A percentile compares a stretch with the other conserved stretches of the same genome.
These are phyloP conservation scores for Nothoprocta pentlandii DNA, from an alignment of 2,113 vertebrate species.

Conservation along the genomic window DNA sequence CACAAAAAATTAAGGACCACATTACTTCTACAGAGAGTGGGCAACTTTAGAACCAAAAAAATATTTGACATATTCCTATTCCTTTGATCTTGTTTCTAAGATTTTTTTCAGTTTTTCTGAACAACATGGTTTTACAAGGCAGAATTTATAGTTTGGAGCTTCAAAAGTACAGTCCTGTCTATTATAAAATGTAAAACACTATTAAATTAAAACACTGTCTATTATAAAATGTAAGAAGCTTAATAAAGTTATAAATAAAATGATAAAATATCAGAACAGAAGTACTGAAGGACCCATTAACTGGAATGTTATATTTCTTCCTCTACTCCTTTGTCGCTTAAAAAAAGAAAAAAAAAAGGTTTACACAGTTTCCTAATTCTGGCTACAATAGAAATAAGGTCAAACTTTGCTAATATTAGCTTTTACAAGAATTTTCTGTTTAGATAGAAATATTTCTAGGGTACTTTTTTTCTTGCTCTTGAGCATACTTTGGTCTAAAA, in stretches of 20 bases:
- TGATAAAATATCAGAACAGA: background rate
- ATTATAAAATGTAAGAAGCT: background rate
- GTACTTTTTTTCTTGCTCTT: background rate
- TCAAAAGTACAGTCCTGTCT: background rate
- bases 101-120: background rate
- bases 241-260: background rate
- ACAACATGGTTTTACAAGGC: background rate
- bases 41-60: background rate
- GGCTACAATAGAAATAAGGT: background rate
- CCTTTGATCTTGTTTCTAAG: background rate
- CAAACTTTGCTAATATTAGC: slow-evolving; percentile 6
- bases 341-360: background rate
- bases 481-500: background rate
- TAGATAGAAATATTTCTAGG: background rate
- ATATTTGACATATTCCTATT: background rate
- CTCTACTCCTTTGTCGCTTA: background rate
- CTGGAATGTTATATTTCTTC: background rate
- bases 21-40: background rate
- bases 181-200: background rate
- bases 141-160: background rate
- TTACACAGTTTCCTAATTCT: slow-evolving; percentile 14
- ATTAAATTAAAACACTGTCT: background rate
- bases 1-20: background rate
- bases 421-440: slow-evolving; percentile 31
- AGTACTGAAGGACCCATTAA: background rate